phyloP scores from a whole-genome alignment of 1,140 invertebrate genomes.

The Cydia strobilella region DNA sequence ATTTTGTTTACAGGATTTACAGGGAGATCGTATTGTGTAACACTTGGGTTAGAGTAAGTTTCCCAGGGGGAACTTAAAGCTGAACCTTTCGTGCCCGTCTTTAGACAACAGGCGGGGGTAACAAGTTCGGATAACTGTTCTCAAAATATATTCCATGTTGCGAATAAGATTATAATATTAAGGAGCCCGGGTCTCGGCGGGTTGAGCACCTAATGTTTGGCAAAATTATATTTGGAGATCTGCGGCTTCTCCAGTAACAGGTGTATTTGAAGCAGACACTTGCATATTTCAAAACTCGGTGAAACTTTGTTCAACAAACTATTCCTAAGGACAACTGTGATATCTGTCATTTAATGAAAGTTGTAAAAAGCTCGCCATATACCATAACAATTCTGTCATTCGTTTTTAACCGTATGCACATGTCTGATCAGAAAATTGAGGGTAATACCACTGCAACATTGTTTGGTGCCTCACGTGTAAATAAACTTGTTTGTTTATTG shows the following conservation, averaged over 20 bases:
- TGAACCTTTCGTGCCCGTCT: slow-evolving; percentile 18
- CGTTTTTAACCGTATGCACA: too few relatives aligned
- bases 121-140: slow-evolving; percentile 54
- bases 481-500: too few relatives aligned
- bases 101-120: slow-evolving; percentile 43
- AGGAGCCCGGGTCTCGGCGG: slow-evolving; percentile 47
- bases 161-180: slow-evolving; percentile 78
- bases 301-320: background rate
- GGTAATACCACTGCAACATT: too few relatives aligned
- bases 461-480: too few relatives aligned
- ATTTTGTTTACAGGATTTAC: background rate
- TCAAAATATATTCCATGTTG: slow-evolving; percentile 73
- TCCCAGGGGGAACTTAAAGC: slow-evolving; percentile 8
- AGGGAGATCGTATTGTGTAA: background rate
- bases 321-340: background rate
- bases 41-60: slow-evolving; percentile 7
- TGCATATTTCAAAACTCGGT: slow-evolving; percentile 4
- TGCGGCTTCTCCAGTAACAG: slow-evolving; percentile 33
- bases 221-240: slow-evolving; percentile 72
- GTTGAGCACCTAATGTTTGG: slow-evolving; percentile 48
- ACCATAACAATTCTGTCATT: too few relatives aligned
- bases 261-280: slow-evolving; percentile 16
- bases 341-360: background rate
- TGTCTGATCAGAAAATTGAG: too few relatives aligned
- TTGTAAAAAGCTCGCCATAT: background rate